A percentile compares a stretch with the other conserved stretches of the same genome.
Conservation (phyloP, 30 jellyfish, hydroid and myxozoan genomes). For the Turritopsis dohrnii region DNA sequence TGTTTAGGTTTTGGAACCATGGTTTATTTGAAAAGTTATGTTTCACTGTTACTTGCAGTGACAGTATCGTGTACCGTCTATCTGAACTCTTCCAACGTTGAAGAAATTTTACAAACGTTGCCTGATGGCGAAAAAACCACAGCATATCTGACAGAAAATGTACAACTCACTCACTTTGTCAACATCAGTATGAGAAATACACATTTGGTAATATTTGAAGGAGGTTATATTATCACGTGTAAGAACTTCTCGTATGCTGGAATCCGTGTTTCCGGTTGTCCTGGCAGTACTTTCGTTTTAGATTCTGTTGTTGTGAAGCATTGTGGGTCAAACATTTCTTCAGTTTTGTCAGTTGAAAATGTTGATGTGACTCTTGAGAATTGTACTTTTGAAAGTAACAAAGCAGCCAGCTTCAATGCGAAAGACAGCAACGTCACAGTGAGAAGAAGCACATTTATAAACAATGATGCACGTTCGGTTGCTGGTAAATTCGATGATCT, state of each 20-base stretch:
- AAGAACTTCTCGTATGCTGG: not conserved
- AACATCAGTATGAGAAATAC: not conserved
- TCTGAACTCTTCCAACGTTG: not conserved
- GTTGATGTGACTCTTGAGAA: conserved; percentile 20
- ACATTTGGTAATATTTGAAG: not conserved
- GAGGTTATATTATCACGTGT: not conserved
- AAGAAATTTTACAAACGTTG: not conserved
- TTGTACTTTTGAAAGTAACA: conserved; percentile 38
- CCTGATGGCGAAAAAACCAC: not conserved
- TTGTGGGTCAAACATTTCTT: not conserved
- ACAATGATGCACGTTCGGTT: conserved; percentile 38
- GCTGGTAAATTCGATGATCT: conserved; percentile 28
- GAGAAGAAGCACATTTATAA: conserved; percentile 10
- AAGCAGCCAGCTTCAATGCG: conserved; percentile 46
- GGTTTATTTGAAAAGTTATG: no score
- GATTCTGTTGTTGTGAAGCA: not conserved
- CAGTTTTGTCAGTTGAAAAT: not conserved
- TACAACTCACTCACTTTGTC: not conserved
- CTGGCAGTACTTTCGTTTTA: not conserved
- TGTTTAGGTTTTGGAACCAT: no score
- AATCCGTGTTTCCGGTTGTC: not conserved
- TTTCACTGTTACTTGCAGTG: not conserved
- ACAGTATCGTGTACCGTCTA: not conserved
- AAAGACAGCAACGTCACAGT: conserved; percentile 29
- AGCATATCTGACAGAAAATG: not conserved